Evolutionary conservation across 2,888 invertebrate genomes (phyloP).

Genomic region (Plagodis dolabraria): DNA sequence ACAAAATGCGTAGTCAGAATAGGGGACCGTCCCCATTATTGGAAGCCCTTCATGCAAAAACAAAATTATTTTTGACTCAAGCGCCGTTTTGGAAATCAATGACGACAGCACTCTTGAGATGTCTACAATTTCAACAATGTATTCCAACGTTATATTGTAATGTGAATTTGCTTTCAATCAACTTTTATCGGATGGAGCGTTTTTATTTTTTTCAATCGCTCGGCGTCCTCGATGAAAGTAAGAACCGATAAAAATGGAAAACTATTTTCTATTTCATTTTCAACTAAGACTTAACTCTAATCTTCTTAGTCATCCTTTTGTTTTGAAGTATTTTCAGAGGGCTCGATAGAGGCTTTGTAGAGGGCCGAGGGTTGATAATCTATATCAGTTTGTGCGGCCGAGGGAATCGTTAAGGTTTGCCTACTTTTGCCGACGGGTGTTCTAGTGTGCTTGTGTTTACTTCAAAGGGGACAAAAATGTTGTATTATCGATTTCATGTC

Average conservation of each 20-base stretch:
- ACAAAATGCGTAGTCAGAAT: constrained; percentile 63
- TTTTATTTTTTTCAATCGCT: constrained; percentile 29
- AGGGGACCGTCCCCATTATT: constrained; percentile 54
- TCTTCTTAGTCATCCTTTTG: constrained; percentile 70
- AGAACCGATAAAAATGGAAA: constrained; percentile 31
- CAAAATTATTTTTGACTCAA: constrained; percentile 68
- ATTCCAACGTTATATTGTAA: constrained; percentile 33
- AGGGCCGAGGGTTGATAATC: constrained; percentile 70
- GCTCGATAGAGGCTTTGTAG: constrained; percentile 63
- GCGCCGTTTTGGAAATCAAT: constrained; percentile 62
- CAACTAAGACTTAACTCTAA: constrained; percentile 59
- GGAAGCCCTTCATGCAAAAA: constrained; percentile 62
- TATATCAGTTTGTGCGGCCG: constrained; percentile 68
- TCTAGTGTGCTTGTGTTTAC: constrained; percentile 39
- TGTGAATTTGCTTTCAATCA: constrained; percentile 38
- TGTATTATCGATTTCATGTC: constrained; percentile 44
- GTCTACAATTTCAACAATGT: constrained; percentile 41
- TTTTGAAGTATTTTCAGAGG: constrained; percentile 65
- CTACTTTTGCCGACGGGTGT: constrained; percentile 28
- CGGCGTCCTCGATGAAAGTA: constrained; percentile 13
- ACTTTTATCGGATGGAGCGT: constrained; percentile 25
- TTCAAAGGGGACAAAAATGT: constrained; percentile 41
- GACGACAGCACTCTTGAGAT: constrained; percentile 37
- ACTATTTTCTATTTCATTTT: constrained; percentile 53
- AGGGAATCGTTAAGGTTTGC: constrained; percentile 55